These are phyloP conservation scores for Virgularia gustaviana DNA, from an alignment of 92 coral and sea anemone species.

Conservation along the genomic window DNA sequence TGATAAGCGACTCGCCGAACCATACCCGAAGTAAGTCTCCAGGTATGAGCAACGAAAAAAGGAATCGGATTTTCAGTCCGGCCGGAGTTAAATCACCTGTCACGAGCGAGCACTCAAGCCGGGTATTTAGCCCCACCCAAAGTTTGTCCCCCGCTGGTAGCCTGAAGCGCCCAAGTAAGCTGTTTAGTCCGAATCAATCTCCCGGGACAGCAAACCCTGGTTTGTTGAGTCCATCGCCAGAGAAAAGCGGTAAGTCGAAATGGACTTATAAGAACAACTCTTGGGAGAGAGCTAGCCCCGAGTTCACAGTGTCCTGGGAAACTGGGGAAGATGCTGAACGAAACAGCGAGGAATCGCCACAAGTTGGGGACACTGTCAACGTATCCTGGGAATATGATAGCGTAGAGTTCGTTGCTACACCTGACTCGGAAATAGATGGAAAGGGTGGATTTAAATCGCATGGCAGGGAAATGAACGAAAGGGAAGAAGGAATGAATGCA, in stretches of 20 bases:
- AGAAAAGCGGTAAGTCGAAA: neutral
- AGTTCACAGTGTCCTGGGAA: neutral
- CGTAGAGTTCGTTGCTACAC: neutral
- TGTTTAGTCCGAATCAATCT: neutral
- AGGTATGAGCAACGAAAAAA: neutral
- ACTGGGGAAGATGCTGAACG: neutral
- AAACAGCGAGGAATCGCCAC: neutral
- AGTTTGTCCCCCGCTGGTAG: neutral
- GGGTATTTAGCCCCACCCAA: neutral
- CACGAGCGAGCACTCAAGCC: neutral
- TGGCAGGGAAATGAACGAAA: neutral
- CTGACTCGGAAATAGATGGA: neutral
- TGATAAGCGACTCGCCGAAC: neutral
- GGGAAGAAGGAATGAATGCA: neutral
- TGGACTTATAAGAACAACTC: neutral
- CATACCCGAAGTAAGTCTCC: conserved; percentile 15
- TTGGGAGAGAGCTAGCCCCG: neutral
- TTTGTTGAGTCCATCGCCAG: neutral
- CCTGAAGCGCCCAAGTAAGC: neutral
- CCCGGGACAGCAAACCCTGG: neutral
- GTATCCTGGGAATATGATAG: conserved; percentile 19
- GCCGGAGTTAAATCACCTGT: no score
- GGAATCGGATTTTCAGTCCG: no score
- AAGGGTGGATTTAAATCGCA: neutral
- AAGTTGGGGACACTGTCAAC: conserved; percentile 3